Evolutionary conservation across 2,888 invertebrate genomes (phyloP), one percentile per base, ranked within the genome.

Genomic region (Leptopterna dolabrata): DNA sequence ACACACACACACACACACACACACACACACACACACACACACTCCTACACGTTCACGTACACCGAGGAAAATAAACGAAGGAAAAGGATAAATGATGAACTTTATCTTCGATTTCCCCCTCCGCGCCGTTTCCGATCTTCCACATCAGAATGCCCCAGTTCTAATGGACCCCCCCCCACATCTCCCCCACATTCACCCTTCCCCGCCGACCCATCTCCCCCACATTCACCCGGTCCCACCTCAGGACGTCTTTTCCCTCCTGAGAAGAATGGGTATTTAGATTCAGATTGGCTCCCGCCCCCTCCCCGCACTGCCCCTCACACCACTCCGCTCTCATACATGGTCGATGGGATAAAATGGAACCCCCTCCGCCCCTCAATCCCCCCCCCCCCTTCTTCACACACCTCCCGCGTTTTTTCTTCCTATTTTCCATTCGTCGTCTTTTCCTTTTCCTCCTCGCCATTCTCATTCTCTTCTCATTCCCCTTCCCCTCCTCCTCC

Each of bases 261-360:
- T 45, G 83, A 83, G 83, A 83, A 83, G 83, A 83, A 83, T 83
- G 83, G 83, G 83, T 83, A 83, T 83, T 83, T 83, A 83, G 83
- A 83, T 83, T 83, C 83, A 83, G 83, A 83, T 83, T 83, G 83
- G 83, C 70, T 83, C 63, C 11, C 70, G 19, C 70, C 41, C 71
- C 81, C 29, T 3, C 47, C 51, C 41, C 47, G 0, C 55, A 63
- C 30, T 7, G 24, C 9, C 82, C 51, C 83, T 24, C 29, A 36
- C 41, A 43, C 80, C 13, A 41, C 71, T 24, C 27, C 63, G 51
- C 81, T 51, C 81, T 83, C 83, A 83, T 83, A 83, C 83, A 83
- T 83, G 83, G 83, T 83, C 83, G 83, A 83, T 83, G 83, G 83
- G 83, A 47, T 83, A 83, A 83, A 83, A 83, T 83, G 83, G 83